phyloP scores from a whole-genome alignment of 2,888 invertebrate genomes.

The Callyntrura guangdongensis region DNA sequence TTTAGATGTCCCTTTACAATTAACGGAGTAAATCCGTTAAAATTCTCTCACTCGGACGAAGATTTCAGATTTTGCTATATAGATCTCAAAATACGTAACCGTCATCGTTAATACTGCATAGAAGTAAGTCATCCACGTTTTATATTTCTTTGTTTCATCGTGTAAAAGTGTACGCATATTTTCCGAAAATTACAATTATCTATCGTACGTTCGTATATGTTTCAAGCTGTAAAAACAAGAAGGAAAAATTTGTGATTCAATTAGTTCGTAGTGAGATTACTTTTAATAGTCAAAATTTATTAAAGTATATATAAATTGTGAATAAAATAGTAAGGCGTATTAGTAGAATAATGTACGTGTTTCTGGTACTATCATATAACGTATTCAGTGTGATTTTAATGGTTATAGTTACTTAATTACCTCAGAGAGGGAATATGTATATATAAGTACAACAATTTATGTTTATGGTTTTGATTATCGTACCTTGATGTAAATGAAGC shows the following conservation, averaged over 20 bases:
- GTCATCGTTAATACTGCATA: constrained; percentile 24
- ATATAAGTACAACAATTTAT: background rate
- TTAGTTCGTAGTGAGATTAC: background rate
- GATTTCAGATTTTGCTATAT: background rate
- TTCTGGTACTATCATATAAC: constrained; percentile 31
- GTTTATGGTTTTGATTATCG: constrained; percentile 30
- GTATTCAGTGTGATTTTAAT: constrained; percentile 45
- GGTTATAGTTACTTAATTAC: constrained; percentile 13
- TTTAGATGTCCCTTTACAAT: background rate
- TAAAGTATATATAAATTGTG: background rate
- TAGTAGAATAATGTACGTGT: constrained; percentile 29
- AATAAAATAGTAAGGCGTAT: background rate
- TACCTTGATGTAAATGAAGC: constrained; percentile 27
- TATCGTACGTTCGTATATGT: background rate
- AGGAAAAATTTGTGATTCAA: constrained; percentile 41
- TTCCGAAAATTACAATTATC: background rate
- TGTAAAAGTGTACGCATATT: constrained; percentile 16
- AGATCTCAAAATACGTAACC: constrained; percentile 34
- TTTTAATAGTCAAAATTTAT: background rate
- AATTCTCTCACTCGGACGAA: constrained; percentile 8
- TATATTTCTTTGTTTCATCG: background rate
- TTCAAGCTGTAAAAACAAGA: background rate
- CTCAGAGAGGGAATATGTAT: background rate
- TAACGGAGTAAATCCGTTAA: background rate
- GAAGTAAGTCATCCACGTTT: constrained; percentile 5